A percentile compares a stretch with the other conserved stretches of the same genome.
Conservation (phyloP, 2,797 vertebrate genomes). For the Sebastes cheni region DNA sequence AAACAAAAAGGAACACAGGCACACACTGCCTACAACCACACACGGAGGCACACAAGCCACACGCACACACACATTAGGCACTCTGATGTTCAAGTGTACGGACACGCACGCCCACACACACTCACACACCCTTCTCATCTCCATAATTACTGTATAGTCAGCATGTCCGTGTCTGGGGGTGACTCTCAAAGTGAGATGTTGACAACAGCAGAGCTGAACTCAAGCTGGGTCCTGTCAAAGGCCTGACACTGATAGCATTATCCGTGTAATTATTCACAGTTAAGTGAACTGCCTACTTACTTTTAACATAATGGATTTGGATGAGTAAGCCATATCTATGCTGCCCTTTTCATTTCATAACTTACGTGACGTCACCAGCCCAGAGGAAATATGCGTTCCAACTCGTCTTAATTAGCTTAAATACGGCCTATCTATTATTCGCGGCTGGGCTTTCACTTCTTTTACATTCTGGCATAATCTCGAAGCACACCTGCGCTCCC, state of each 20-base stretch:
- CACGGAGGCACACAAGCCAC: conserved; percentile 12
- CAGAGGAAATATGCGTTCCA: conserved; percentile 9
- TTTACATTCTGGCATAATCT: conserved; percentile 35
- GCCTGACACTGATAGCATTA: conserved; percentile 80
- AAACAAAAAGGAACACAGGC: conserved; percentile 15
- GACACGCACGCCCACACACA: background rate
- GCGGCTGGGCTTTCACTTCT: conserved; percentile 23
- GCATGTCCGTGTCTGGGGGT: conserved; percentile 71
- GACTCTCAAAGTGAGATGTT: conserved; percentile 78
- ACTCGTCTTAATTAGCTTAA: conserved; percentile 49
- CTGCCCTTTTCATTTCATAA: conserved; percentile 41
- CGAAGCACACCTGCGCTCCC: conserved; percentile 49
- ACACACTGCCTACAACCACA: conserved; percentile 1
- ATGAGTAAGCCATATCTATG: conserved; percentile 45
- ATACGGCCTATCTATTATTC: conserved; percentile 37
- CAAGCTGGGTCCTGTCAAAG: conserved; percentile 76
- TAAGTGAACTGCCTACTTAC: conserved; percentile 74
- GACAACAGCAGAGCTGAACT: conserved; percentile 73
- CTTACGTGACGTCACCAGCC: conserved; percentile 23
- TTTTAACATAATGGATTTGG: conserved; percentile 69
- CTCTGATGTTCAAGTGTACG: conserved; percentile 16
- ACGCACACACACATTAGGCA: background rate
- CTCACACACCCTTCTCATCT: conserved; percentile 60
- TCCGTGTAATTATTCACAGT: conserved; percentile 77
- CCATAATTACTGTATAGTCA: conserved; percentile 80